A percentile compares a stretch with the other conserved stretches of the same genome.
Conservation (phyloP, 2,797 vertebrate genomes). For the Mus minutoides region DNA sequence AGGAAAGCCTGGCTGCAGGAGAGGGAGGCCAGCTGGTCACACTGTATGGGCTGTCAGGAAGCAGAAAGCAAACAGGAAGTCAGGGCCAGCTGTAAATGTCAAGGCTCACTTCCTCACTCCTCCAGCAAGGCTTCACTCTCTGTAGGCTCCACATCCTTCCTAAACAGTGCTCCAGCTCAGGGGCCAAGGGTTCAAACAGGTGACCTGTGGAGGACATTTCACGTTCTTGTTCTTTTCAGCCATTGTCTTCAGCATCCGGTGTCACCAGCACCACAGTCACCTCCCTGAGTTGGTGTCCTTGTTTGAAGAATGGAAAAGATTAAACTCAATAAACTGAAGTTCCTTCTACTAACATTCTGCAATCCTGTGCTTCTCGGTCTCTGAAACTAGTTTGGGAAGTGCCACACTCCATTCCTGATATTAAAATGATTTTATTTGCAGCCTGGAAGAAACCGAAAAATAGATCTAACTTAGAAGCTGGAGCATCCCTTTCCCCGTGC, state of each 20-base stretch:
- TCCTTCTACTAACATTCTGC: background rate
- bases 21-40: background rate
- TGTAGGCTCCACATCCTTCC: background rate
- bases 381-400: constrained; percentile 59
- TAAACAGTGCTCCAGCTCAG: background rate
- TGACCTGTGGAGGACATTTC: background rate
- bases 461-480: constrained; percentile 44
- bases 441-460: constrained; percentile 66
- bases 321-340: accelerated
- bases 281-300: background rate
- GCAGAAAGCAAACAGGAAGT: background rate
- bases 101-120: background rate
- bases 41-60: background rate
- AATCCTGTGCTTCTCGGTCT: background rate
- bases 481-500: constrained; percentile 40
- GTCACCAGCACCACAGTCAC: background rate
- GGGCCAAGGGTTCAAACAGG: background rate
- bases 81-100: background rate
- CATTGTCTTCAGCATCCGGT: background rate
- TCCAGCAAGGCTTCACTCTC: background rate
- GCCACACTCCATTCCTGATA: constrained; percentile 3
- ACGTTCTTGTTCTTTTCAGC: background rate
- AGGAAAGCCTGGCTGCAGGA: background rate
- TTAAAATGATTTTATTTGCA: constrained; percentile 65
- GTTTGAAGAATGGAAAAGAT: background rate